Evolutionary conservation across 1,140 invertebrate species (phyloP).

Genomic region (Euura saliciscinereae): DNA sequence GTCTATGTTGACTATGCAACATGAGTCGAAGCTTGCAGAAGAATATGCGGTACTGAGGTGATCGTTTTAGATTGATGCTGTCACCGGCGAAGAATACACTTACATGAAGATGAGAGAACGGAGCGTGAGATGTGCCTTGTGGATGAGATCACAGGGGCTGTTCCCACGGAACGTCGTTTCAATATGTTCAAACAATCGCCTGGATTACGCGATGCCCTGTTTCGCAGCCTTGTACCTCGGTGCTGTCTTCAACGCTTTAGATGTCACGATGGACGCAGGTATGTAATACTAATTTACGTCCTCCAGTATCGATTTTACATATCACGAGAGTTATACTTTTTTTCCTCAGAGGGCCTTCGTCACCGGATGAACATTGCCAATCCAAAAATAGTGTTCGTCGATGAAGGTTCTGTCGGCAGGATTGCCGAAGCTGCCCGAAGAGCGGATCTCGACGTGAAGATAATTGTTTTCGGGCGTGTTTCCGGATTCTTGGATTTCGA

Average conservation of each 20-base stretch:
- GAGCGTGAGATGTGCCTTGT: conserved; percentile 8
- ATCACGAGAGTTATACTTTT: too few relatives aligned
- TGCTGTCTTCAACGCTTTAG: conserved; percentile 35
- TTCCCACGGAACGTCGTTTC: conserved; percentile 52
- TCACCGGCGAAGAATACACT: conserved; percentile 41
- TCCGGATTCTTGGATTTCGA: not conserved
- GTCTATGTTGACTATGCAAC: not conserved
- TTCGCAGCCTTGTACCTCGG: conserved; percentile 34
- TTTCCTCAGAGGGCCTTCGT: conserved; percentile 36
- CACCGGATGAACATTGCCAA: conserved; percentile 44
- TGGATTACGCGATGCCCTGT: conserved; percentile 56
- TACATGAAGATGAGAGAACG: too few relatives aligned
- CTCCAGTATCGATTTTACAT: not conserved
- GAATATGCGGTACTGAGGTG: not conserved
- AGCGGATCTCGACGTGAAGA: conserved; percentile 26
- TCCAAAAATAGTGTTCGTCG: conserved; percentile 51
- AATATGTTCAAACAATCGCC: conserved; percentile 55
- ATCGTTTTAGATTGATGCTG: conserved; percentile 48
- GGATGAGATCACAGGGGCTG: conserved; percentile 51
- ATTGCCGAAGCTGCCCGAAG: conserved; percentile 32
- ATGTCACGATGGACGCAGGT: not conserved
- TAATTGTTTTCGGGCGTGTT: conserved; percentile 43
- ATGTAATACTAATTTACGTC: not conserved
- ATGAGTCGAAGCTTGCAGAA: not conserved
- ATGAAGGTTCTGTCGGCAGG: conserved; percentile 24